These are phyloP conservation scores for Lycaon pictus DNA, from an alignment of 2,113 vertebrate species.

Conservation along the genomic window DNA sequence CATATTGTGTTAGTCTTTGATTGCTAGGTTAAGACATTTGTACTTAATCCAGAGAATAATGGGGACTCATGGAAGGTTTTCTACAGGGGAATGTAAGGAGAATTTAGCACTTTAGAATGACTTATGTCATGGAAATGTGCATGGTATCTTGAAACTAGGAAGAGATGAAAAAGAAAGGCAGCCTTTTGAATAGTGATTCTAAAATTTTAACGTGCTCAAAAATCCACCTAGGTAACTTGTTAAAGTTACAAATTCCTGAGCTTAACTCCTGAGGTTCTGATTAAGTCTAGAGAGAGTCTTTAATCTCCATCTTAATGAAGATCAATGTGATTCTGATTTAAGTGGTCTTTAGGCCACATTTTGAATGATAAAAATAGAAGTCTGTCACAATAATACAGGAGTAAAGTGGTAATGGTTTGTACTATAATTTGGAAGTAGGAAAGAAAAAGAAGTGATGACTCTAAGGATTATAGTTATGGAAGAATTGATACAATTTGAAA, in stretches of 20 bases:
- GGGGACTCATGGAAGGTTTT: not conserved
- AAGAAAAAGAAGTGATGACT: not conserved
- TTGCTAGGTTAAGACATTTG: not conserved
- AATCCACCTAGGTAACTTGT: not conserved
- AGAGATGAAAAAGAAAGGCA: conserved; percentile 28
- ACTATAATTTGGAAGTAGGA: conserved; percentile 29
- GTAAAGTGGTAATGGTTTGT: not conserved
- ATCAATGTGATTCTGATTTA: conserved; percentile 30
- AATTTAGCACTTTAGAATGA: not conserved
- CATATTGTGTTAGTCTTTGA: not conserved
- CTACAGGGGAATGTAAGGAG: not conserved
- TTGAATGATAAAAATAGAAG: conserved; percentile 58
- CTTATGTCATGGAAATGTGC: conserved; percentile 12
- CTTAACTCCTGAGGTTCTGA: conserved; percentile 27
- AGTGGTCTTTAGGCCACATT: conserved; percentile 56
- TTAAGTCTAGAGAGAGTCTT: conserved; percentile 27
- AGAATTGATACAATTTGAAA: conserved; percentile 36
- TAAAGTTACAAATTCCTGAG: conserved; percentile 36
- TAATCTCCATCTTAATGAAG: conserved; percentile 43
- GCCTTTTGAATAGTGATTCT: not conserved
- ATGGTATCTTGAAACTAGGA: not conserved
- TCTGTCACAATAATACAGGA: conserved; percentile 35
- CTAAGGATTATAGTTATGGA: not conserved
- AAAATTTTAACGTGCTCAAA: conserved; percentile 36
- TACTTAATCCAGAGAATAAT: conserved; percentile 2